Conservation (phyloP, 2,888 invertebrate species). For the Leptinotarsa rubiginosa region DNA sequence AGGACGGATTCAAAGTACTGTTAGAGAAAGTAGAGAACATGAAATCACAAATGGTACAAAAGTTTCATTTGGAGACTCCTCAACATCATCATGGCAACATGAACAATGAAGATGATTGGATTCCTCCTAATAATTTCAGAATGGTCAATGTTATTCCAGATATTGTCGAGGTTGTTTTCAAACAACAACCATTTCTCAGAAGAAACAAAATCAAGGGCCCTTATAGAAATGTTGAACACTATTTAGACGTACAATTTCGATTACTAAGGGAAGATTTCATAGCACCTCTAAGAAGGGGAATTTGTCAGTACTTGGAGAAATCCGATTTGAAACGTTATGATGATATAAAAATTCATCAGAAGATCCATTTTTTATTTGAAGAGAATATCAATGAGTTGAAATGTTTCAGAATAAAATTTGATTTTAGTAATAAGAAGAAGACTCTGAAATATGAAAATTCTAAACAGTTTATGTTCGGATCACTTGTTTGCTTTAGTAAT, state of each 20-base stretch:
- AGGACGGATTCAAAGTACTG: not conserved
- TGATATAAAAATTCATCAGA: not conserved
- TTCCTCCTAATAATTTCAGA: constrained; percentile 31
- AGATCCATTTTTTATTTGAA: constrained; percentile 7
- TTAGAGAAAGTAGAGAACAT: not conserved
- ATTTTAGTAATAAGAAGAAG: constrained; percentile 51
- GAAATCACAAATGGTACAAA: not conserved
- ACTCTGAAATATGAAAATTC: constrained; percentile 67
- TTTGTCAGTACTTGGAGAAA: constrained; percentile 57
- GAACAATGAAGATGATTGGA: constrained; percentile 15
- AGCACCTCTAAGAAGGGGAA: constrained; percentile 77
- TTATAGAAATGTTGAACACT: constrained; percentile 76
- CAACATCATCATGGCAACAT: not conserved
- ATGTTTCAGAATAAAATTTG: constrained; percentile 38
- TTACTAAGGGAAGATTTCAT: constrained; percentile 85
- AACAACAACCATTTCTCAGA: constrained; percentile 66
- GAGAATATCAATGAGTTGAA: constrained; percentile 16
- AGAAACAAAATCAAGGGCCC: constrained; percentile 73
- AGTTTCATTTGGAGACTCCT: not conserved
- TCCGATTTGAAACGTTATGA: constrained; percentile 13
- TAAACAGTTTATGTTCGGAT: constrained; percentile 78
- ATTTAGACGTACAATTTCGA: constrained; percentile 83
- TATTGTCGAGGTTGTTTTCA: constrained; percentile 61
- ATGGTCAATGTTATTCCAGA: constrained; percentile 18
- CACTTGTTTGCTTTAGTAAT: constrained; percentile 78